Evolutionary conservation across 1,140 invertebrate genomes (phyloP).

Genomic region (Lithobius niger): DNA sequence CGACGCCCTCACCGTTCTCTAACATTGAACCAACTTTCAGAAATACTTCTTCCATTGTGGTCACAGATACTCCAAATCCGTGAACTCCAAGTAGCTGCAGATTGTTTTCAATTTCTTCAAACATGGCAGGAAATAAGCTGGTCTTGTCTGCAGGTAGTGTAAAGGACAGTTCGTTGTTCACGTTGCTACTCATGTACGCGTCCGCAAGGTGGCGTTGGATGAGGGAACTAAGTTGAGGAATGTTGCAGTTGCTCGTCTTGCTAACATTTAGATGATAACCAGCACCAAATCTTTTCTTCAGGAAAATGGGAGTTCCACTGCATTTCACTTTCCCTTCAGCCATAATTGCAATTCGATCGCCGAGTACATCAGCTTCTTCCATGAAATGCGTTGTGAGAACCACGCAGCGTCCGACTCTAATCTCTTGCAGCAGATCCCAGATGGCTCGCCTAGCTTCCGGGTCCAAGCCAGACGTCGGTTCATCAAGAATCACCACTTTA

Average conservation of each 20-base stretch:
- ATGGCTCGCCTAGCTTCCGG: slow-evolving; percentile 11
- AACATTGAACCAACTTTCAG: slow-evolving; percentile 22
- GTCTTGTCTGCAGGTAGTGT: neutral
- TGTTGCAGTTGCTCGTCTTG: neutral
- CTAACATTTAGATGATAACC: neutral
- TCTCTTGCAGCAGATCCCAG: slow-evolving; percentile 11
- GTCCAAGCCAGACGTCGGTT: slow-evolving; percentile 7
- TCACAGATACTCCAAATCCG: slow-evolving; percentile 36
- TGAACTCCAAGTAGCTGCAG: slow-evolving; percentile 26
- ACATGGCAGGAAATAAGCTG: neutral
- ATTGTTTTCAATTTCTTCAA: neutral
- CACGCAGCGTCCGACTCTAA: slow-evolving; percentile 32
- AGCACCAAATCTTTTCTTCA: slow-evolving; percentile 38
- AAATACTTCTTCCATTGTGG: slow-evolving; percentile 41
- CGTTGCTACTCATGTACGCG: neutral
- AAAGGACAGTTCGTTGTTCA: neutral
- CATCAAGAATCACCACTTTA: slow-evolving; percentile 1
- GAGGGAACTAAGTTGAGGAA: neutral
- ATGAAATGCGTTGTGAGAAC: slow-evolving; percentile 37
- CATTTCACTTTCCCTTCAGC: slow-evolving; percentile 38
- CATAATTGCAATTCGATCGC: slow-evolving; percentile 43
- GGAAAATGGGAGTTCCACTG: slow-evolving; percentile 38
- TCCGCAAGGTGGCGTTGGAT: neutral
- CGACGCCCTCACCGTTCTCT: neutral
- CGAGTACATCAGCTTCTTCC: slow-evolving; percentile 32